Conservation (phyloP, 2,113 vertebrate species). For the Oreotrochilus melanogaster region DNA sequence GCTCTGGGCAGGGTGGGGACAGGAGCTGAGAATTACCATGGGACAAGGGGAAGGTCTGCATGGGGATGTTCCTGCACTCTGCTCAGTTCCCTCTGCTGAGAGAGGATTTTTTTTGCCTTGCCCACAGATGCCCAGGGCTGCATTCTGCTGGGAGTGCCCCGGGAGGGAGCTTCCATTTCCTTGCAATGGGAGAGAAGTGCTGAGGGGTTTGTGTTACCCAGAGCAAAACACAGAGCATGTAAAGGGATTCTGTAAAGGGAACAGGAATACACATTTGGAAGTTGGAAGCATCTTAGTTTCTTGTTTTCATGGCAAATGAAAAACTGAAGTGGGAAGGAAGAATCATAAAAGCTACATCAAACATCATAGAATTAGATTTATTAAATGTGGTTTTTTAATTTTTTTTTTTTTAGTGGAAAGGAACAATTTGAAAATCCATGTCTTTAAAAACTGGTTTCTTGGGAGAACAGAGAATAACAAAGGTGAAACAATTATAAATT, state of each 20-base stretch:
- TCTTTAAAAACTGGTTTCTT: not conserved
- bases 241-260: not conserved
- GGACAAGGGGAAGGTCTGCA: too few relatives aligned
- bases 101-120: not conserved
- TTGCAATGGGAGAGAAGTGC: not conserved
- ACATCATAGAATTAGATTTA: accelerated
- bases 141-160: accelerated
- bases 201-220: not conserved
- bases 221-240: not conserved
- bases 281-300: not conserved
- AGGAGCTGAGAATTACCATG: not conserved
- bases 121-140: not conserved
- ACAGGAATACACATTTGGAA: accelerated
- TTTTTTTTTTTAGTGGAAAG: not conserved
- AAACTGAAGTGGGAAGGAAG: not conserved
- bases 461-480: not conserved
- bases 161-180: accelerated
- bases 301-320: not conserved
- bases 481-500: not conserved
- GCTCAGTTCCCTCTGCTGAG: not conserved
- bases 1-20: not conserved
- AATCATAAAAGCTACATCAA: not conserved
- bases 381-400: not conserved
- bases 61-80: not conserved
- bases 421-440: not conserved